Evolutionary conservation across 2,888 invertebrate genomes (phyloP), one percentile per base, ranked within the genome.

Genomic region (Nowickia ferox): DNA sequence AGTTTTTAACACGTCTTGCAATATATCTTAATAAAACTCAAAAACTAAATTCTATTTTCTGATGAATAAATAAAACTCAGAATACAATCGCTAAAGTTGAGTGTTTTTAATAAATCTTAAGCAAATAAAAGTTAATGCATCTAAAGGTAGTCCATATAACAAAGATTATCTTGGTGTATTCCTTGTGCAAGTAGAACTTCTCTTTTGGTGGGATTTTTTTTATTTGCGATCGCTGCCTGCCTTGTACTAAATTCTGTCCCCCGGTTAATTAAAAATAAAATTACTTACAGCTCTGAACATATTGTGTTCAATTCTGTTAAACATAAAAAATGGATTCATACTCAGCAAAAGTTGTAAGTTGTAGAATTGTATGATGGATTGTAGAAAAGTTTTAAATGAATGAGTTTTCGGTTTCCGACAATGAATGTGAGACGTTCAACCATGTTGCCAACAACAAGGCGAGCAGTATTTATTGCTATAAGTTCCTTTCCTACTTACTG

Each of bases 281-380:
- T 1, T 6, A 40, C 17, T 65, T 15, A 81, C 81, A 48, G 2
- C 48, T 9, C 84, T 85, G 72, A 5, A 11, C 38, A 59, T 11
- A 55, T 65, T 53, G 46, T 38, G 11, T 65, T 46, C n/a, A 72
- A 71, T 46, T 61, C 3, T 48, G 22, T 51, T 59, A 48, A 42
- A 61, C 38, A 38, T 30, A 30, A 46, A 65, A 61, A 61, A 63
- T 40, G 38, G 1, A 40, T 65, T 11, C 61, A 53, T 53, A 63
- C 15, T 55, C 63, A 55, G 51, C 69, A 72, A 30, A 82, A 82
- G 77, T 46, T 55, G 42, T 63, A 57, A 77, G 72, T 19, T 68
- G 68, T 81, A 68, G 78, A 84, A 65, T 48, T 75, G 69, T 51
- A 71, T 82, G 81, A 85, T 85, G 68, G 77, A 85, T 30, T 85